phyloP scores from a whole-genome alignment of 1,140 invertebrate genomes.

The Portunus trituberculatus region DNA sequence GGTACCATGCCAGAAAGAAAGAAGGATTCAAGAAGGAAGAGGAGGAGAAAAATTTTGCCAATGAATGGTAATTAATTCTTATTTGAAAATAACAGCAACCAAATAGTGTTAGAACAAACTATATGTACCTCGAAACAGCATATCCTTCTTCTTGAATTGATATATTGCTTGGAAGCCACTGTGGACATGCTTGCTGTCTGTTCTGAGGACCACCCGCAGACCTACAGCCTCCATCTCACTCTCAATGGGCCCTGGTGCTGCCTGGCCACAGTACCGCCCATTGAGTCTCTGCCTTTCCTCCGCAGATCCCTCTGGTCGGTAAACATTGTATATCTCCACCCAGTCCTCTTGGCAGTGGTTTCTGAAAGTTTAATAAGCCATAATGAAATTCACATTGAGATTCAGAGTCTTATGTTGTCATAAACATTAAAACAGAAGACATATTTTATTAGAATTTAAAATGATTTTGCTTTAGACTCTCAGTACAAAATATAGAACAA shows the following conservation, averaged over 20 bases:
- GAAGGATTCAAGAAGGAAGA: too few species aligned
- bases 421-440: background rate
- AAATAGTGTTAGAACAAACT: too few species aligned
- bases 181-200: slow-evolving; percentile 90
- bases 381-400: too few species aligned
- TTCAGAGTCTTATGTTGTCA: background rate
- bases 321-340: slow-evolving; percentile 95
- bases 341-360: slow-evolving; percentile 91
- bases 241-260: slow-evolving; percentile 92
- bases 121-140: slow-evolving; percentile 88
- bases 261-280: slow-evolving; percentile 91
- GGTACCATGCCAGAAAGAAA: too few species aligned
- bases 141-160: slow-evolving; percentile 91
- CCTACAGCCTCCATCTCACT: slow-evolving; percentile 91
- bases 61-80: too few species aligned
- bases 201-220: slow-evolving; percentile 91
- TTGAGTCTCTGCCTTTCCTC: slow-evolving; percentile 88
- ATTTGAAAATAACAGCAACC: too few species aligned
- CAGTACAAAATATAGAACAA: too few species aligned
- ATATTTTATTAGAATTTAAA: too few species aligned
- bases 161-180: slow-evolving; percentile 95
- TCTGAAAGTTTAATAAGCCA: slow-evolving; percentile 73
- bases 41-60: too few species aligned
- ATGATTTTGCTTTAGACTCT: too few species aligned
- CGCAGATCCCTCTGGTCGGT: slow-evolving; percentile 83